A percentile compares a stretch with the other conserved stretches of the same genome.
Conservation (phyloP, 2,113 vertebrate species). For the Acanthochromis polyacanthus region DNA sequence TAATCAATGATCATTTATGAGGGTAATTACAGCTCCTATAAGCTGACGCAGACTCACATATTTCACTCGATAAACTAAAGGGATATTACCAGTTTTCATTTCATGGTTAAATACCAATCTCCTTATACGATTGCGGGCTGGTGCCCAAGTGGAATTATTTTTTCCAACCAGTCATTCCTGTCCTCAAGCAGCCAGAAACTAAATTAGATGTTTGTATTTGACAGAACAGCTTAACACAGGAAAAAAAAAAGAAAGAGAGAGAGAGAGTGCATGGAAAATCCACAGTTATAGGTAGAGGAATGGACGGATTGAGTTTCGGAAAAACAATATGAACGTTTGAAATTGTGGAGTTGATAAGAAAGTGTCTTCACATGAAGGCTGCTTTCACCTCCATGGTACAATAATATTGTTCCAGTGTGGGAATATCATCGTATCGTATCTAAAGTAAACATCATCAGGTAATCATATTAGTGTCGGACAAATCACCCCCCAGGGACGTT, state of each 20-base stretch:
- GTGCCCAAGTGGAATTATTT: constrained; percentile 77
- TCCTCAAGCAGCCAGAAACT: constrained; percentile 65
- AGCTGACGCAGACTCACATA: constrained; percentile 59
- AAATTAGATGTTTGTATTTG: constrained; percentile 84
- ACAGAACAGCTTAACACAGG: constrained; percentile 73
- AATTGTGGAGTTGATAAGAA: constrained; percentile 60
- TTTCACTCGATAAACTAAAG: constrained; percentile 69
- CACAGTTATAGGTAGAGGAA: constrained; percentile 62
- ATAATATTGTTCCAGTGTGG: constrained; percentile 61
- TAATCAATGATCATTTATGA: constrained; percentile 55
- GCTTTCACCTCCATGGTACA: constrained; percentile 41
- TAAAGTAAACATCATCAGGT: constrained; percentile 75
- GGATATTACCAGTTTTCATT: constrained; percentile 76
- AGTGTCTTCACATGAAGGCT: constrained; percentile 20
- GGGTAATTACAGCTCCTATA: constrained; percentile 60
- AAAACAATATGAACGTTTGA: constrained; percentile 51
- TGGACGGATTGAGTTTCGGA: constrained; percentile 40
- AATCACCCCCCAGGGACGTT: constrained; percentile 67
- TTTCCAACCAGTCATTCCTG: constrained; percentile 80
- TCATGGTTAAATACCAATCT: constrained; percentile 77
- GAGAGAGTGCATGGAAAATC: constrained; percentile 65
- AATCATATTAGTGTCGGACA: constrained; percentile 79
- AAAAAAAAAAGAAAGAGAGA: constrained; percentile 47
- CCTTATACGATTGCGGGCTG: constrained; percentile 70
- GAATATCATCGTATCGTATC: constrained; percentile 66